phyloP scores from a whole-genome alignment of 2,888 invertebrate genomes.

The Andrena camellia region DNA sequence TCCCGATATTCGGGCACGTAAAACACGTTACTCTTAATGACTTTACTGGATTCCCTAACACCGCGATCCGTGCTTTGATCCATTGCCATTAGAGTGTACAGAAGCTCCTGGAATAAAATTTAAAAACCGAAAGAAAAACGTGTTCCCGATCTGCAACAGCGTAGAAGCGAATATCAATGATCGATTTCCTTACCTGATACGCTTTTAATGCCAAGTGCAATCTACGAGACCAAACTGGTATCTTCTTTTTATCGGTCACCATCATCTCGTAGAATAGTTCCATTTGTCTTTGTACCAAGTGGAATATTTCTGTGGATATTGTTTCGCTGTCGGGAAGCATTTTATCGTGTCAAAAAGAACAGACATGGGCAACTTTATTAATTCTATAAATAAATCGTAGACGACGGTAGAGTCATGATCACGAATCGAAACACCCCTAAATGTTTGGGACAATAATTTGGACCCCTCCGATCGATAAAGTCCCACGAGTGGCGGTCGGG shows the following conservation, averaged over 20 bases:
- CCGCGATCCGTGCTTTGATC: constrained; percentile 90
- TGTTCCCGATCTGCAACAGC: constrained; percentile 13
- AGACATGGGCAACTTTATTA: not conserved
- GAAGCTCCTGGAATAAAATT: constrained; percentile 89
- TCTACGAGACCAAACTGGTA: constrained; percentile 92
- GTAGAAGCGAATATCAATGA: not conserved
- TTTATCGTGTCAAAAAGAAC: not conserved
- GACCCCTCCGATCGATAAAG: constrained; percentile 1
- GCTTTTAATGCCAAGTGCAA: constrained; percentile 93
- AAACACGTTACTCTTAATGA: constrained; percentile 96
- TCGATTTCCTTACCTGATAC: constrained; percentile 86
- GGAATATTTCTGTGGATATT: constrained; percentile 95
- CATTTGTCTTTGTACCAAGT: constrained; percentile 97
- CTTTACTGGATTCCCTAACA: constrained; percentile 92
- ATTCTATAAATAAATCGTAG: too few relatives aligned
- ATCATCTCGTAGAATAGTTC: constrained; percentile 95
- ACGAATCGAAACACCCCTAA: not conserved
- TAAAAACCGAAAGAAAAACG: constrained; percentile 3
- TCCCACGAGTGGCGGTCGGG: constrained; percentile 24
- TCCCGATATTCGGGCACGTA: constrained; percentile 98
- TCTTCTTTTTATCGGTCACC: constrained; percentile 93
- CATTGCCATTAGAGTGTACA: constrained; percentile 93
- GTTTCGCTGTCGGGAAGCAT: constrained; percentile 91
- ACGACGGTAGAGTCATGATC: too few relatives aligned
- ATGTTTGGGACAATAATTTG: not conserved